Conservation (phyloP, 2,888 invertebrate species). For the Helleia helle region DNA sequence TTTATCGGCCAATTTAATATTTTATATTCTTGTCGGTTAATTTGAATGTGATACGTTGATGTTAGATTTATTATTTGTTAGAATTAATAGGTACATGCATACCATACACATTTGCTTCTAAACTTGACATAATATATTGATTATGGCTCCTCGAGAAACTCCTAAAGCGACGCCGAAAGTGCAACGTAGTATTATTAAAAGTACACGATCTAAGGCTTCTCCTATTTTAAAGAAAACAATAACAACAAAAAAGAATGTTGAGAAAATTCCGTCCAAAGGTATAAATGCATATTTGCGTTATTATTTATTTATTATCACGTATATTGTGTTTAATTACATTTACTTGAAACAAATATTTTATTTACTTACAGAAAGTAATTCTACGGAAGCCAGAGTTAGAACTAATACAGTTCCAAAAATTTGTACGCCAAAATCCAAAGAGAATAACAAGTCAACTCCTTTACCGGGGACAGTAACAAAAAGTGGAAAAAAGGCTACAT, state of each 20-base stretch:
- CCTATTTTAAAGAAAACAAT: slow-evolving; percentile 40
- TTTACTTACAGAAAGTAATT: slow-evolving; percentile 32
- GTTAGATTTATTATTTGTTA: too few species aligned
- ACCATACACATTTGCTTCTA: too few species aligned
- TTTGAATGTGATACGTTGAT: too few species aligned
- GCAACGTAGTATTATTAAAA: slow-evolving; percentile 34
- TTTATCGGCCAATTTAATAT: too few species aligned
- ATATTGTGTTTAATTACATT: background rate
- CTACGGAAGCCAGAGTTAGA: slow-evolving; percentile 27
- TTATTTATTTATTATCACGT: too few species aligned
- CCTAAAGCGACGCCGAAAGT: slow-evolving; percentile 39
- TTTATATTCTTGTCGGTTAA: too few species aligned
- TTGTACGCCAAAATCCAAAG: slow-evolving; percentile 45
- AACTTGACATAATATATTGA: too few species aligned
- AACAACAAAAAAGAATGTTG: slow-evolving; percentile 30
- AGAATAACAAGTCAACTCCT: slow-evolving; percentile 30
- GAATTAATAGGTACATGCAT: too few species aligned
- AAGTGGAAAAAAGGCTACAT: slow-evolving; percentile 40
- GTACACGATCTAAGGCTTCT: slow-evolving; percentile 34
- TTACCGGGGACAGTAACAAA: slow-evolving; percentile 38
- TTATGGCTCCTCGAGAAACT: slow-evolving; percentile 50
- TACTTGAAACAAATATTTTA: slow-evolving; percentile 2
- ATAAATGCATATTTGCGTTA: too few species aligned
- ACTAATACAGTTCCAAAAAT: slow-evolving; percentile 37
- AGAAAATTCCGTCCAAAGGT: slow-evolving; percentile 37